Conservation (phyloP, 2,888 invertebrate species). For the Acanthoscelides obtectus region DNA sequence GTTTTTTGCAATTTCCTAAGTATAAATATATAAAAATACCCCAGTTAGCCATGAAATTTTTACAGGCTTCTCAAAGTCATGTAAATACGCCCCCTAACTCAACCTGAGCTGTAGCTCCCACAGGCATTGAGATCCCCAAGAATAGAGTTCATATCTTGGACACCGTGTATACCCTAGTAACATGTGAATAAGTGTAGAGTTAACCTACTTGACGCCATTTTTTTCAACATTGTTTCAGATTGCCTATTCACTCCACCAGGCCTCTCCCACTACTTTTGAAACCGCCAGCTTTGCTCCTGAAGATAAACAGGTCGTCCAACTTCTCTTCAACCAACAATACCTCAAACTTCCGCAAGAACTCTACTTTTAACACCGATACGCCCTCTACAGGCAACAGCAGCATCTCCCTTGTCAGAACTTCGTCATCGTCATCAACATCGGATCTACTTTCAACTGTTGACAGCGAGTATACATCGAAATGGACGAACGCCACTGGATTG, state of each 20-base stretch:
- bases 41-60: too few relatives aligned
- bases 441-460: constrained; percentile 20
- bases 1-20: too few relatives aligned
- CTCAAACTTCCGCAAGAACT: constrained; percentile 20
- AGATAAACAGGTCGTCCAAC: constrained; percentile 9
- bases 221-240: constrained; percentile 6
- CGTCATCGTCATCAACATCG: constrained; percentile 11
- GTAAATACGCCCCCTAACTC: too few relatives aligned
- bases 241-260: constrained; percentile 4
- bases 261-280: constrained; percentile 21
- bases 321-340: constrained; percentile 13
- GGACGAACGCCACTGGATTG: constrained; percentile 29
- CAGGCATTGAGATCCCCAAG: too few relatives aligned
- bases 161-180: too few relatives aligned
- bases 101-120: too few relatives aligned
- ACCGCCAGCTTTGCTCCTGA: constrained; percentile 12
- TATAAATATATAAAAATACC: too few relatives aligned
- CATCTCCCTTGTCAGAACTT: not conserved
- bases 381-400: constrained; percentile 19
- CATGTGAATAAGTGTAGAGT: too few relatives aligned
- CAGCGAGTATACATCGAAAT: constrained; percentile 17
- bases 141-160: too few relatives aligned
- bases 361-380: constrained; percentile 21
- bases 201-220: not conserved
- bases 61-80: too few relatives aligned